A percentile compares a stretch with the other conserved stretches of the same genome.
Conservation (phyloP, 2,888 invertebrate species). For the Eristalis intricaria region DNA sequence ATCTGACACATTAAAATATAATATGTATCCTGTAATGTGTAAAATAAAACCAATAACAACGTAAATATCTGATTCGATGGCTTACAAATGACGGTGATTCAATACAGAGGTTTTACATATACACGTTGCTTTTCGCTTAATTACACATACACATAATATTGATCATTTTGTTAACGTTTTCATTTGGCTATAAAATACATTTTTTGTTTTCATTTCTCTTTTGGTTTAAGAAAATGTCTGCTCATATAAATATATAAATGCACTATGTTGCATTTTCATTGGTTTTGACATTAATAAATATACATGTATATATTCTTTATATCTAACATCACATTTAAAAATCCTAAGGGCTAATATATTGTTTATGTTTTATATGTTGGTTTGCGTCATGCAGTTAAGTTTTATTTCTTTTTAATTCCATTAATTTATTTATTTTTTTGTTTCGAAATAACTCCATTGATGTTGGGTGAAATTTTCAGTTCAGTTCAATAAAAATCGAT, state of each 20-base stretch:
- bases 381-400: neutral
- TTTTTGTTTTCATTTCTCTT: conserved; percentile 22
- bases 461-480: conserved; percentile 69
- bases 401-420: conserved; percentile 48
- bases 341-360: conserved; percentile 68
- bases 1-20: conserved; percentile 26
- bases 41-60: neutral
- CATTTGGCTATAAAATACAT: conserved; percentile 58
- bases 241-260: conserved; percentile 66
- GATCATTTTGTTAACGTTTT: conserved; percentile 25
- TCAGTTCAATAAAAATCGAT: conserved; percentile 70
- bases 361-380: conserved; percentile 15
- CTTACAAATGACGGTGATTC: conserved; percentile 16
- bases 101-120: conserved; percentile 13
- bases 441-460: conserved; percentile 64
- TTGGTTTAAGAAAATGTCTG: conserved; percentile 57
- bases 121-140: conserved; percentile 25
- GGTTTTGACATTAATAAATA: conserved; percentile 62
- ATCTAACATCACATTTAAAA: conserved; percentile 73
- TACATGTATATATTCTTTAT: conserved; percentile 63
- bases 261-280: conserved; percentile 57
- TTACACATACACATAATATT: conserved; percentile 43
- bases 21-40: neutral
- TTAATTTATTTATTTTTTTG: conserved; percentile 41
- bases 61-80: conserved; percentile 5